Evolutionary conservation across 1,140 invertebrate species (phyloP).

Genomic region (Nymphalis io): DNA sequence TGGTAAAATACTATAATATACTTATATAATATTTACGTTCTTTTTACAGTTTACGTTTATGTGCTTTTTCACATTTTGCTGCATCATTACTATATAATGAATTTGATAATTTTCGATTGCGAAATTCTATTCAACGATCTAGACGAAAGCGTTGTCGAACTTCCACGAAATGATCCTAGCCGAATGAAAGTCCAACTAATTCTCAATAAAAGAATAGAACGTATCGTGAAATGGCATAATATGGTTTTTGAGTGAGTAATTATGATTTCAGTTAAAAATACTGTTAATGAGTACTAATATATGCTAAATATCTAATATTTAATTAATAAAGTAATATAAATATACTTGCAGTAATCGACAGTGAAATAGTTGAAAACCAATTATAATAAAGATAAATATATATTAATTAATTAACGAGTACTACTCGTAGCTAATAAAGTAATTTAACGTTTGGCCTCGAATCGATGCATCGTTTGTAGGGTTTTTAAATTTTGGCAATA

Average conservation of each 20-base stretch:
- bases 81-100: slow-evolving; percentile 50
- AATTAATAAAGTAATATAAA: too few species aligned
- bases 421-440: too few species aligned
- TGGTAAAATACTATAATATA: too few species aligned
- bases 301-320: too few species aligned
- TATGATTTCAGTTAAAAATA: slow-evolving; percentile 13
- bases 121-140: slow-evolving; percentile 52
- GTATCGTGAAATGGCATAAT: slow-evolving; percentile 52
- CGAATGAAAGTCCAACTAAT: slow-evolving; percentile 38
- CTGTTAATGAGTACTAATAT: too few species aligned
- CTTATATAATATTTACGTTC: background rate
- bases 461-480: too few species aligned
- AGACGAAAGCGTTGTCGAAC: slow-evolving; percentile 39
- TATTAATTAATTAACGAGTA: too few species aligned
- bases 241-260: slow-evolving; percentile 51
- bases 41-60: slow-evolving; percentile 56
- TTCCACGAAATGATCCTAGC: slow-evolving; percentile 33
- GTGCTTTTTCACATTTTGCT: slow-evolving; percentile 52
- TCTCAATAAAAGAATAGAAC: slow-evolving; percentile 46
- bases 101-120: slow-evolving; percentile 52
- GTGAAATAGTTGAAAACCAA: too few species aligned
- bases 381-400: too few species aligned
- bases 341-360: too few species aligned
- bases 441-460: too few species aligned
- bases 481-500: too few species aligned